phyloP scores from a whole-genome alignment of 2,797 vertebrate species.

The Alosa sapidissima region DNA sequence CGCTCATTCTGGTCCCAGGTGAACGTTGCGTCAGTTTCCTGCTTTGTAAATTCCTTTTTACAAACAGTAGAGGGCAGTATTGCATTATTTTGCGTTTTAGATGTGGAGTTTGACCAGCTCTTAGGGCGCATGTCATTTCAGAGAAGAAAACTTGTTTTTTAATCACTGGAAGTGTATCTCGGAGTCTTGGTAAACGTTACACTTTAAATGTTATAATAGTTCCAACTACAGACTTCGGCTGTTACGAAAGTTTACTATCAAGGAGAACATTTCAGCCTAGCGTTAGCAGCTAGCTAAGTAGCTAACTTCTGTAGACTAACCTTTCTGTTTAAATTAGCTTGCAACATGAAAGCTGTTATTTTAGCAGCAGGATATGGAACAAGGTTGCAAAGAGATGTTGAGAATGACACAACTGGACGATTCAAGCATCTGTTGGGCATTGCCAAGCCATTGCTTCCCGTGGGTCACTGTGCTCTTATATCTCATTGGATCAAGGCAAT shows the following conservation, averaged over 20 bases:
- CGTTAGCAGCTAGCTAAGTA: not conserved
- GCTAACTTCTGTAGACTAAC: not conserved
- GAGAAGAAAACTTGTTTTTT: not conserved
- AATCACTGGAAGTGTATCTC: not conserved
- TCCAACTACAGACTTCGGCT: not conserved
- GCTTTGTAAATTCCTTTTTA: not conserved
- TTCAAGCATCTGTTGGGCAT: slow-evolving; percentile 66
- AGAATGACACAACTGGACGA: slow-evolving; percentile 62
- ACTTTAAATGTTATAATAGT: not conserved
- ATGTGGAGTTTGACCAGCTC: not conserved
- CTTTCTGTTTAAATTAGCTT: not conserved
- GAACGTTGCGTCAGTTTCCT: not conserved
- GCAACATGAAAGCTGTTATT: slow-evolving; percentile 76
- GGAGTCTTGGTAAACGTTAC: not conserved
- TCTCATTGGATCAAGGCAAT: slow-evolving; percentile 77
- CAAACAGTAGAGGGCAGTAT: slow-evolving; percentile 16
- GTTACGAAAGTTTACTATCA: not conserved
- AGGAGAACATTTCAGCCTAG: not conserved
- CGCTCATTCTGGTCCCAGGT: slow-evolving; percentile 12
- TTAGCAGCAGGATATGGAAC: slow-evolving; percentile 83
- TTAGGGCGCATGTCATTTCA: not conserved
- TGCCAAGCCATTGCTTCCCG: slow-evolving; percentile 78
- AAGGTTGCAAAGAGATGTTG: slow-evolving; percentile 74
- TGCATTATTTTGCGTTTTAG: not conserved
- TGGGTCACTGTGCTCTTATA: slow-evolving; percentile 66